phyloP scores from a whole-genome alignment of 2,888 invertebrate species.

The Brenthis daphne region DNA sequence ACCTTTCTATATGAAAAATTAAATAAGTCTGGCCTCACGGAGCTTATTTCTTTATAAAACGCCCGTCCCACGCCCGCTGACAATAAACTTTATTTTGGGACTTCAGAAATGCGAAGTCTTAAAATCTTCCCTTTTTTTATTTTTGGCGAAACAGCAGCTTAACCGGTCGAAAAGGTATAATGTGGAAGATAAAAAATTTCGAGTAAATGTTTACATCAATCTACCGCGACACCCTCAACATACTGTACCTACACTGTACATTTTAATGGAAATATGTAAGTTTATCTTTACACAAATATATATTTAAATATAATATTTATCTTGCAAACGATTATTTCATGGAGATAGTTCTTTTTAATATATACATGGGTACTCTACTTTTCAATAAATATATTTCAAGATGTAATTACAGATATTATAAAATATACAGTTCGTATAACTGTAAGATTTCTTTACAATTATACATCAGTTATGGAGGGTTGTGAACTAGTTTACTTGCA shows the following conservation, averaged over 20 bases:
- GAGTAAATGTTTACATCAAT: conserved; percentile 46
- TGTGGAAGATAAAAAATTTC: conserved; percentile 51
- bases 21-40: conserved; percentile 6
- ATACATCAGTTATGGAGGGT: conserved; percentile 28
- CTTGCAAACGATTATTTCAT: neutral
- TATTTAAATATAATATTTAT: neutral
- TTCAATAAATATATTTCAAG: conserved; percentile 17
- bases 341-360: neutral
- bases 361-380: neutral
- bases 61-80: conserved; percentile 59
- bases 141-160: conserved; percentile 57
- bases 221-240: conserved; percentile 32
- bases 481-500: conserved; percentile 27
- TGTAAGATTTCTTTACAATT: conserved; percentile 27
- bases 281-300: neutral
- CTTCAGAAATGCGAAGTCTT: conserved; percentile 57
- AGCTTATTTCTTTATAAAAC: conserved; percentile 44
- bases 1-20: conserved; percentile 31
- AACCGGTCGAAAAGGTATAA: conserved; percentile 59
- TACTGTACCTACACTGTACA: conserved; percentile 17
- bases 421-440: conserved; percentile 28
- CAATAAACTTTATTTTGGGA: conserved; percentile 75
- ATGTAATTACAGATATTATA: conserved; percentile 31
- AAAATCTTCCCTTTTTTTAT: conserved; percentile 56
- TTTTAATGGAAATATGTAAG: conserved; percentile 1